Base-by-base conservation (phyloP, 2,113 vertebrate species). In the Apus apus region DNA sequence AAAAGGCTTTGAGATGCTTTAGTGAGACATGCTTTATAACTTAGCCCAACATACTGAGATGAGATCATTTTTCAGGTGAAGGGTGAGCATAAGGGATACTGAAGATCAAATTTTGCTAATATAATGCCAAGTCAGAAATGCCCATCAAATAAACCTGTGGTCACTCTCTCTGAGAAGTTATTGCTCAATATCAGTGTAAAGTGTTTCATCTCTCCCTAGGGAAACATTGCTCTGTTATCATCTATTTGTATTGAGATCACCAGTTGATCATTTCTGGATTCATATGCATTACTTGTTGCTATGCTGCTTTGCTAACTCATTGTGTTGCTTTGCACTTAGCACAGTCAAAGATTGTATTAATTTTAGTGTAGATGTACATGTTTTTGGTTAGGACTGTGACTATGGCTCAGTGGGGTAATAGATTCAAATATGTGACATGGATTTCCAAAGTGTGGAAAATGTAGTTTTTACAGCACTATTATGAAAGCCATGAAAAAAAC, bases 31-130 rank as follows among this genome's bases (percentile, higher is more conserved):
- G 57, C 89, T 93, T 96, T 94, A 72, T 75, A 93, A 90, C 73
- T 76, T 40, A 30, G 19, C 62, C 46, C 57, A 57, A 4, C 61
- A 26, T 75, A 40, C 17, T 87, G 58, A 88, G 79, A 75, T 75
- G 81, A 96, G 87, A 70, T 70, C 57, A 25, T 64, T 79, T 87
- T 48, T 70, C 60, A 77, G 85, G 43, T 56, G 46, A 71, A 90
- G 56, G 66, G 46, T 77, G 60, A 96, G 53, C 60, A 54, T 65
- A 77, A 89, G 68, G 48, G 38, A 62, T 66, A 75, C 32, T 72
- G 67, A 81, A 73, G 91, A 90, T 96, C 77, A 77, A 87, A 91
- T 95, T 95, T 95, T 71, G 78, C 64, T 81, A 93, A 88, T 84
- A 51, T 78, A 57, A 93, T 91, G 72, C 73, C 43, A 85, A 84